These are phyloP conservation scores for Gallinago media DNA, from an alignment of 2,113 vertebrate species.

Conservation along the genomic window DNA sequence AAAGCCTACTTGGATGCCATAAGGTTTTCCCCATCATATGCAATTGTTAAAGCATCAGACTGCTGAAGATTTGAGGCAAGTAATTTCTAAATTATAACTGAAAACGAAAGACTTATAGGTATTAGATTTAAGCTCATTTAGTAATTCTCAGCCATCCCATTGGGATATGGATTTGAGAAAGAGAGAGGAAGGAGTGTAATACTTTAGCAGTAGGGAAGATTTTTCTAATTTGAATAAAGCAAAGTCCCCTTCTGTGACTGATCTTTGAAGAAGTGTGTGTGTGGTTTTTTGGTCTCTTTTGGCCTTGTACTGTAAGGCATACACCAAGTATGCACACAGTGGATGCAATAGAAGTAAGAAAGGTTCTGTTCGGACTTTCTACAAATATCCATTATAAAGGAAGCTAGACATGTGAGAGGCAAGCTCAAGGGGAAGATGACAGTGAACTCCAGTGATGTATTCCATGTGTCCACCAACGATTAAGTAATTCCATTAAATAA, in stretches of 20 bases:
- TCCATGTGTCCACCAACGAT: fast-evolving
- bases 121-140: neutral
- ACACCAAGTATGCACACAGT: neutral
- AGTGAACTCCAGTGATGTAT: neutral
- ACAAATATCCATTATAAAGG: neutral
- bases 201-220: neutral
- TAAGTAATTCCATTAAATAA: neutral
- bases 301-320: neutral
- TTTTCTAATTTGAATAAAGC: neutral
- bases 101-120: neutral
- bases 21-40: neutral
- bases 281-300: neutral
- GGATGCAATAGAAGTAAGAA: neutral
- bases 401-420: neutral
- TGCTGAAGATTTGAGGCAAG: neutral
- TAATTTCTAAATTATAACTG: neutral
- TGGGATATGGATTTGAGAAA: neutral
- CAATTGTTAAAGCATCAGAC: neutral
- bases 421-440: neutral
- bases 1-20: neutral
- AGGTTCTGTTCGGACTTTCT: neutral
- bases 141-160: neutral
- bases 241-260: neutral
- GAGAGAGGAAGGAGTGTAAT: neutral
- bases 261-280: neutral